Evolutionary conservation across 2,797 vertebrate species (phyloP).

Genomic region (Mastacembelus armatus): DNA sequence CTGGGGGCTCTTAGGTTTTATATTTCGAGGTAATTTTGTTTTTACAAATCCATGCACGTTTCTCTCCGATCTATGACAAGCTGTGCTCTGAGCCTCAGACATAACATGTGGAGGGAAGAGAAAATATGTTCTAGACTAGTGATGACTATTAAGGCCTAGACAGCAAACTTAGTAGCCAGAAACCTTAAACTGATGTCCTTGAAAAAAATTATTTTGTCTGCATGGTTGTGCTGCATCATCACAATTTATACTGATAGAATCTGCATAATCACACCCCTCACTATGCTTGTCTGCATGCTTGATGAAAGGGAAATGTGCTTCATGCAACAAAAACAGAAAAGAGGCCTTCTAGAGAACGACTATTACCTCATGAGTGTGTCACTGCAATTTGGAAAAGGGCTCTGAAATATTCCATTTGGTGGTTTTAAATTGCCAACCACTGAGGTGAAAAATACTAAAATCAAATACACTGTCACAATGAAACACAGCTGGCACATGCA

Average conservation of each 20-base stretch:
- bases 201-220: slow-evolving; percentile 63
- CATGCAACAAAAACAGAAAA: slow-evolving; percentile 71
- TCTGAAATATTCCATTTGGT: slow-evolving; percentile 79
- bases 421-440: slow-evolving; percentile 78
- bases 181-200: slow-evolving; percentile 64
- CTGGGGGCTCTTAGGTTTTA: slow-evolving; percentile 37
- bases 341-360: slow-evolving; percentile 72
- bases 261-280: slow-evolving; percentile 63
- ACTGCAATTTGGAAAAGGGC: slow-evolving; percentile 73
- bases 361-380: slow-evolving; percentile 78
- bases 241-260: slow-evolving; percentile 68
- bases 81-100: slow-evolving; percentile 21
- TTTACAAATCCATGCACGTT: slow-evolving; percentile 59
- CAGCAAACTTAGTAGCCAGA: slow-evolving; percentile 58
- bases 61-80: slow-evolving; percentile 45
- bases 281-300: slow-evolving; percentile 71
- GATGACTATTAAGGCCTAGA: slow-evolving; percentile 28
- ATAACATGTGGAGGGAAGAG: slow-evolving; percentile 39
- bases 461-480: slow-evolving; percentile 67
- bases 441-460: slow-evolving; percentile 79
- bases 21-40: slow-evolving; percentile 56
- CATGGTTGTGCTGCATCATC: slow-evolving; percentile 60
- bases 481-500: slow-evolving; percentile 63
- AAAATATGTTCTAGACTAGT: slow-evolving; percentile 60
- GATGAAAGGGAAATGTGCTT: slow-evolving; percentile 72